Base-by-base conservation (phyloP, 2,797 vertebrate genomes). In the Anas georgica region DNA sequence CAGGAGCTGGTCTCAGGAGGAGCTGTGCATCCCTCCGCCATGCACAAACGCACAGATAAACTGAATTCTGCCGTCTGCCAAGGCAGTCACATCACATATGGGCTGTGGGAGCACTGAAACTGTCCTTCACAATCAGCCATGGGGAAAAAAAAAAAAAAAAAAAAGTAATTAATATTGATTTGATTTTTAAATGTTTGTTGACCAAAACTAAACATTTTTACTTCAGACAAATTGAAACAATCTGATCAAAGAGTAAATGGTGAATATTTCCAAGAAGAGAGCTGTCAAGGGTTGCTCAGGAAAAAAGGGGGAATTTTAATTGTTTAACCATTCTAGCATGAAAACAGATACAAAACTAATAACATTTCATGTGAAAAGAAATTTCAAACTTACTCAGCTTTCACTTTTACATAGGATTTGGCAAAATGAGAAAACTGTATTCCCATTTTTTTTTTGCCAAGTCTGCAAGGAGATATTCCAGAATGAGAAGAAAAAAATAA, bases 21-120 rank as follows among this genome's bases (percentile, higher is more conserved):
- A 37, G 37, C 37, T 37, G 10, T 37, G 37, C 37, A 37, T 37
- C 4, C 37, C 22, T 4, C 1, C 5, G 25, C 1, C 0, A 0
- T 76, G 68, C n/a, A 41, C 10, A 2, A 1, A 28, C 22, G 37
- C 3, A 0, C 12, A 52, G 60, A 33, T 6, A 35, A 6, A 9
- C 3, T 8, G 41, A 75, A 59, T 9, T 22, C 13, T 52, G 56
- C 46, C 2, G 8, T 18, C 33, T 50, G 22, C 41, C 4, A 8
- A 23, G 29, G 46, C 48, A 88, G 60, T 20, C 41, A 33, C 1
- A 1, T 17, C 75, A 48, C 0, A 0, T 6, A 0, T 7, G 11
- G 10, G 18, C 7, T 29, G 20, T 0, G 0, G 33, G 55, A 67
- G 58, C 76, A 35, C 43, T 79, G 56, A 59, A 66, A 66, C 33